Base-by-base conservation (phyloP, 2,888 invertebrate genomes). In the Junonia oenone region DNA sequence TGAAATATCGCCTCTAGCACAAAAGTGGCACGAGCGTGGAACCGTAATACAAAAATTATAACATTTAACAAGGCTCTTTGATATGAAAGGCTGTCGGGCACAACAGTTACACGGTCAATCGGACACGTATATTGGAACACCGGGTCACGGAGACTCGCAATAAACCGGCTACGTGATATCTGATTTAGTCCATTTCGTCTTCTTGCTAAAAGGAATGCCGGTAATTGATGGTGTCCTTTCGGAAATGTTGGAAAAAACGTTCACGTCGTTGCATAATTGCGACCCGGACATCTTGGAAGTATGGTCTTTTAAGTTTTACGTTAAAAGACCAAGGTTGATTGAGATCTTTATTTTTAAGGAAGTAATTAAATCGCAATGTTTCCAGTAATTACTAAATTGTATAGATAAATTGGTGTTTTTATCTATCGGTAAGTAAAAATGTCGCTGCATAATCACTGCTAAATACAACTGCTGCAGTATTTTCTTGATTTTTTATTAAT, bases 111-210 rank as follows among this genome's bases (percentile, higher is more conserved):
- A 58, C 55, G 67, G 67, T 69, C 80, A 76, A 79, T 80, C 73
- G 78, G 67, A 78, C 83, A 84, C 82, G 83, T 86, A 78, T 76
- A 75, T 61, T 62, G 55, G 51, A 61, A 56, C 59, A 59, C 51
- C 57, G 60, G 61, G 56, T 56, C 63, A 63, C 63, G 75, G 69
- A 66, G 73, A 82, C 83, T 81, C 79, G 81, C 80, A 81, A 84
- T 88, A 88, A 88, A 88, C 76, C 71, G 72, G 72, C 82, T 79
- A 87, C 87, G 87, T 87, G 87, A 86, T 79, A 77, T 76, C 76
- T 63, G 63, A 63, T 65, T 60, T 61, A 58, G 48, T 60, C 58
- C 61, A 63, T 64, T 62, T 64, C 63, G 63, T 62, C 56, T 61
- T 61, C 55, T 55, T 45, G 45, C 49, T 52, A 58, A 54, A 63